Evolutionary conservation across 2,797 vertebrate genomes (phyloP).

Genomic region (Hybognathus amarus): DNA sequence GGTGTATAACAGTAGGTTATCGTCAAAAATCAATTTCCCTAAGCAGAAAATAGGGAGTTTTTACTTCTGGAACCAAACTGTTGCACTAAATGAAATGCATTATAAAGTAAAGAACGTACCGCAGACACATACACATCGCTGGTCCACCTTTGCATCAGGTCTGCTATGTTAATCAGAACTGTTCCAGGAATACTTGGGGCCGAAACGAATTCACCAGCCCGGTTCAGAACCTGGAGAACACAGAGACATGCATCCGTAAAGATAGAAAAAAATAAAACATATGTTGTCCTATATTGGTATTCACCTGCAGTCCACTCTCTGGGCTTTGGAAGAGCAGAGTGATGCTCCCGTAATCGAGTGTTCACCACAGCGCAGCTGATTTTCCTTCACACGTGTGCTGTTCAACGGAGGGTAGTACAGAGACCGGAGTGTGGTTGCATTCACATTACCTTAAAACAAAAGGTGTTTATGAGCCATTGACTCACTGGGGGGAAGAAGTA

Average conservation of each 20-base stretch:
- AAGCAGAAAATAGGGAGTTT: not conserved
- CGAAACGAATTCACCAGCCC: slow-evolving; percentile 69
- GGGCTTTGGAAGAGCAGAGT: slow-evolving; percentile 75
- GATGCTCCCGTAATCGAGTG: slow-evolving; percentile 80
- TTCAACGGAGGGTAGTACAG: slow-evolving; percentile 75
- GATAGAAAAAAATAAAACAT: not conserved
- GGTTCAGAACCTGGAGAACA: slow-evolving; percentile 66
- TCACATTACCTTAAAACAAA: slow-evolving; percentile 64
- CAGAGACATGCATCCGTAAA: not conserved
- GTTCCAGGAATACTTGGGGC: slow-evolving; percentile 70
- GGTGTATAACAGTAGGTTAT: not conserved
- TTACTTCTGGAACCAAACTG: not conserved
- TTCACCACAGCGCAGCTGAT: slow-evolving; percentile 79
- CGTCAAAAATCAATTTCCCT: not conserved
- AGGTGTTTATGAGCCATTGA: not conserved
- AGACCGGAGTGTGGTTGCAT: slow-evolving; percentile 70
- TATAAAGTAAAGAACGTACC: slow-evolving; percentile 65
- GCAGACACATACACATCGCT: slow-evolving; percentile 72
- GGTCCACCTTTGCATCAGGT: slow-evolving; percentile 83
- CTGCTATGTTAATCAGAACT: slow-evolving; percentile 77
- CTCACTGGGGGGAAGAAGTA: not conserved
- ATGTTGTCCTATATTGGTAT: not conserved
- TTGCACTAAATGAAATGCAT: not conserved
- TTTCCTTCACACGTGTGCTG: slow-evolving; percentile 60
- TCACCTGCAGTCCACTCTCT: slow-evolving; percentile 75